Conservation (phyloP, 1,140 invertebrate genomes). For the Parasteatoda tepidariorum region DNA sequence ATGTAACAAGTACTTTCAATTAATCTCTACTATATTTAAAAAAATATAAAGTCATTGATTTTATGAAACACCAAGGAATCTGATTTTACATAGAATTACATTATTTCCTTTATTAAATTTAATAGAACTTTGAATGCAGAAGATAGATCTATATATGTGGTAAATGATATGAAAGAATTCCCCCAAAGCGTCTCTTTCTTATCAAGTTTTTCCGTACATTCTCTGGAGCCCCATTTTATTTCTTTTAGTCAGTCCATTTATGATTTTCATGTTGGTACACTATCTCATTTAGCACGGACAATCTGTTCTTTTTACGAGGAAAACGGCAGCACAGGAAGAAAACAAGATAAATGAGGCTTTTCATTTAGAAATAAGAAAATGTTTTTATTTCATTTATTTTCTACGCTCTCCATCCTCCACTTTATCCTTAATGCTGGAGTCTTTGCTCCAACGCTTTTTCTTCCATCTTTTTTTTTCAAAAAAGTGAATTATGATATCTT, state of each 20-base stretch:
- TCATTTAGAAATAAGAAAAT: constrained; percentile 58
- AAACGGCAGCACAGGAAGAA: constrained; percentile 7
- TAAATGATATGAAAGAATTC: too few species aligned
- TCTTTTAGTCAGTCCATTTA: constrained; percentile 41
- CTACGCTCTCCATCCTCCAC: not conserved
- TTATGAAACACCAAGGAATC: too few species aligned
- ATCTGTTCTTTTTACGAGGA: constrained; percentile 45
- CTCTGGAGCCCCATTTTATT: constrained; percentile 27
- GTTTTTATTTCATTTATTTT: constrained; percentile 49
- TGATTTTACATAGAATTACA: too few species aligned
- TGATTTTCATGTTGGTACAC: constrained; percentile 44
- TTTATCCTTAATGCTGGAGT: not conserved
- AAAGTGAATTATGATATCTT: constrained; percentile 28
- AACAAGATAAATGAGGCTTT: constrained; percentile 48
- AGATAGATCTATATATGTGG: too few species aligned
- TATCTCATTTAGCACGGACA: constrained; percentile 52
- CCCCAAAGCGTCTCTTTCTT: constrained; percentile 31
- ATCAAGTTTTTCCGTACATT: constrained; percentile 30
- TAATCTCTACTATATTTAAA: too few species aligned
- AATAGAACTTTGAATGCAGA: too few species aligned
- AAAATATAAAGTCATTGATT: too few species aligned
- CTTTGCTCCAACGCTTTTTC: not conserved
- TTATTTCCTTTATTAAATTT: too few species aligned
- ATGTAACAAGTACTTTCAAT: too few species aligned
- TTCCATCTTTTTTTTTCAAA: constrained; percentile 3